Conservation (phyloP, 1,140 invertebrate genomes). For the Paraescarpia echinospica region DNA sequence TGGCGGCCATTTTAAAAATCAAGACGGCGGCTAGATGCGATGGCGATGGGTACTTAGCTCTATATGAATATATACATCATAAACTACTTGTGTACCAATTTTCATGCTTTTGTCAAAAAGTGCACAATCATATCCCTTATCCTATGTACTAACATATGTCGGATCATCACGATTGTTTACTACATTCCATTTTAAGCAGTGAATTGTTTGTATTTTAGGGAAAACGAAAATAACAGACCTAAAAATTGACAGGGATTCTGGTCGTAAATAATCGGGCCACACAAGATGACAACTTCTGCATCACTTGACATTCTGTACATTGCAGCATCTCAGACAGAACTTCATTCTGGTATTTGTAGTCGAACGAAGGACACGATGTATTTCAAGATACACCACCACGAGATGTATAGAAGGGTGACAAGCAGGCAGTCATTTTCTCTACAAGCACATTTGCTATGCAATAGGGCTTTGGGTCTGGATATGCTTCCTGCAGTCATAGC, state of each 20-base stretch:
- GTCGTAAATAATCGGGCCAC: neutral
- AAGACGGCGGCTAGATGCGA: too few species aligned
- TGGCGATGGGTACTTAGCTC: too few species aligned
- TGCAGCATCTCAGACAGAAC: neutral
- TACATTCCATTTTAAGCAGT: neutral
- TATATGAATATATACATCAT: too few species aligned
- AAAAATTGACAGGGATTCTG: neutral
- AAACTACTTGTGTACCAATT: too few species aligned
- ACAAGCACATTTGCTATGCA: neutral
- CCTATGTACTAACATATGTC: too few species aligned
- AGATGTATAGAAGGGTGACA: conserved; percentile 5
- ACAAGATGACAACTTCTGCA: neutral
- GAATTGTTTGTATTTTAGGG: neutral
- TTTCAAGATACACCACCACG: neutral
- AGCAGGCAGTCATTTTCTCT: neutral
- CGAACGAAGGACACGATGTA: neutral
- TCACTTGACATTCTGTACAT: neutral
- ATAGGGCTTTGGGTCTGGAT: neutral
- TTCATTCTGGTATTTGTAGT: neutral
- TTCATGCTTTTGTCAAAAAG: too few species aligned
- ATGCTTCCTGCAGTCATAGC: neutral
- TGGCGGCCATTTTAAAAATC: too few species aligned
- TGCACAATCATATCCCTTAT: too few species aligned
- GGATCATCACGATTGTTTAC: neutral
- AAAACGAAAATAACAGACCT: neutral